Conservation (phyloP, 1,140 invertebrate genomes). For the Stratiolaelaps scimitus region DNA sequence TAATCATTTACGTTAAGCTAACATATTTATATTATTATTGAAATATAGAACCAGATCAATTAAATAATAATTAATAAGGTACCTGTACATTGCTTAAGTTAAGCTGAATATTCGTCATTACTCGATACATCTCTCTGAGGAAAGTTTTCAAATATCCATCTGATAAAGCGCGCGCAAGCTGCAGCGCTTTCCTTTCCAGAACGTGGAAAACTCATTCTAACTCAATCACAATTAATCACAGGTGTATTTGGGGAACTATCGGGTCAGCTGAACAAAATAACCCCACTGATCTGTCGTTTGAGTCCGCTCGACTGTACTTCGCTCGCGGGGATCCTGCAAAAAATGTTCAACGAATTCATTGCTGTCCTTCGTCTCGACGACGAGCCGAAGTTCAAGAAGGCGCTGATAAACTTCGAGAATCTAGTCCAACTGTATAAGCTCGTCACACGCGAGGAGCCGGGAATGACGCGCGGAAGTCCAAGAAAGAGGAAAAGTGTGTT, state of each 20-base stretch:
- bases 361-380: not conserved
- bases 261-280: not conserved
- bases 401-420: slow-evolving; percentile 2
- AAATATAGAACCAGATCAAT: too few species aligned
- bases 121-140: too few species aligned
- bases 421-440: slow-evolving; percentile 11
- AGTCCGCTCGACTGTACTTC: not conserved
- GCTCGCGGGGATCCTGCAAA: not conserved
- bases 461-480: not conserved
- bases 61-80: too few species aligned
- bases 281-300: not conserved
- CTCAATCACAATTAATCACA: not conserved
- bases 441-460: not conserved
- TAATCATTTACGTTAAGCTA: too few species aligned
- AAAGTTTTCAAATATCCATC: too few species aligned
- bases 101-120: too few species aligned
- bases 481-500: slow-evolving; percentile 13
- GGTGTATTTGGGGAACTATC: slow-evolving; percentile 10
- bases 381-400: slow-evolving; percentile 4
- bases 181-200: too few species aligned
- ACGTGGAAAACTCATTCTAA: too few species aligned
- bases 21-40: too few species aligned
- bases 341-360: slow-evolving; percentile 14
- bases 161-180: too few species aligned
- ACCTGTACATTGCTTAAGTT: too few species aligned